A percentile compares a stretch with the other conserved stretches of the same genome.
phyloP scores from a whole-genome alignment of 2,113 vertebrate species.

The Microtus oregoni region DNA sequence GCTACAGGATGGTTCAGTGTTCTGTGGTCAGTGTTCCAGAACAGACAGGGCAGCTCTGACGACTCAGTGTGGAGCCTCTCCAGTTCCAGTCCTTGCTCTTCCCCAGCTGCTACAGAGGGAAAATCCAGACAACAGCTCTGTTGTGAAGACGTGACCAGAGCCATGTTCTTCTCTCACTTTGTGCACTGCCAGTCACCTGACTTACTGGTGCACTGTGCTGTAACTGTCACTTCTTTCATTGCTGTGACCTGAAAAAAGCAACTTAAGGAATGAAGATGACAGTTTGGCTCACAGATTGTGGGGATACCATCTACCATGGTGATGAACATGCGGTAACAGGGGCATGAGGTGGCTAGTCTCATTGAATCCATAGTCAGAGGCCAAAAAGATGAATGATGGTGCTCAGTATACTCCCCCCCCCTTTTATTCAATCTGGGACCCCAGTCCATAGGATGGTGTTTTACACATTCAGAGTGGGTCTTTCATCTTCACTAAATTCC shows the following conservation, averaged over 20 bases:
- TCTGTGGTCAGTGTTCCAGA: not conserved
- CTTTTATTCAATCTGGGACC: not conserved
- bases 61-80: not conserved
- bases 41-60: not conserved
- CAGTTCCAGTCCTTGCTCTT: not conserved
- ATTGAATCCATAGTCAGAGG: not conserved
- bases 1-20: not conserved
- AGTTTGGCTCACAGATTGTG: not conserved
- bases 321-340: not conserved
- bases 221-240: not conserved
- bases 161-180: not conserved
- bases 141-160: not conserved
- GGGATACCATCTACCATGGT: not conserved
- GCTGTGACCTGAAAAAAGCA: not conserved
- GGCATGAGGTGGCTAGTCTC: not conserved
- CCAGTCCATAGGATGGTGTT: not conserved
- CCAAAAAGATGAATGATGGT: not conserved
- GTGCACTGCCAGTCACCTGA: too few relatives aligned
- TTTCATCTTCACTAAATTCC: not conserved
- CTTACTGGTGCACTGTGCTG: not conserved
- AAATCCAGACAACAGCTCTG: not conserved
- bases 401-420: not conserved
- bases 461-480: not conserved
- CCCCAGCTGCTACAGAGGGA: not conserved
- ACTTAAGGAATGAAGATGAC: not conserved